phyloP scores from a whole-genome alignment of 2,888 invertebrate genomes.

The Netelia fuscicornis region DNA sequence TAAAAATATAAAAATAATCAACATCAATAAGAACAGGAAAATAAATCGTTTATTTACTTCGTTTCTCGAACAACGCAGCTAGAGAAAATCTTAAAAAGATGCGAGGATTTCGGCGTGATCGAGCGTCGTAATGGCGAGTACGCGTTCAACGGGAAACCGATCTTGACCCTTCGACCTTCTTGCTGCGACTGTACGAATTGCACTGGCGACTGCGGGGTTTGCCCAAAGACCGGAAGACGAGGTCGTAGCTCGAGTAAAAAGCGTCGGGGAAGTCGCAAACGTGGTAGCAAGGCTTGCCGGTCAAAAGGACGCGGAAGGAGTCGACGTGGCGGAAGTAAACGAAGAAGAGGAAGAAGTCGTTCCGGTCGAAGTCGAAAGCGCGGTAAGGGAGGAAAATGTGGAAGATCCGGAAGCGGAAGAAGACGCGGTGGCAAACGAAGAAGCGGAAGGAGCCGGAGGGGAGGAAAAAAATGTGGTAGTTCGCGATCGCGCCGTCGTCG shows the following conservation, averaged over 20 bases:
- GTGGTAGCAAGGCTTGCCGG: constrained; percentile 41
- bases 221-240: constrained; percentile 60
- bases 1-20: not conserved
- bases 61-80: constrained; percentile 61
- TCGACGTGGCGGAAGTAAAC: constrained; percentile 40
- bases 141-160: constrained; percentile 22
- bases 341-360: constrained; percentile 32
- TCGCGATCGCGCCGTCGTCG: constrained; percentile 50
- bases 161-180: constrained; percentile 35
- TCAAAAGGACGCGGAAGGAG: constrained; percentile 32
- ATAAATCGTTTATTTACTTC: not conserved
- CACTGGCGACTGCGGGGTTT: constrained; percentile 72
- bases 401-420: not conserved
- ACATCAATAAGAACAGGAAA: not conserved
- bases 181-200: constrained; percentile 74
- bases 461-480: constrained; percentile 23
- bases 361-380: not conserved
- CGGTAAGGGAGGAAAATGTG: constrained; percentile 20
- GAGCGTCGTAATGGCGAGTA: constrained; percentile 60
- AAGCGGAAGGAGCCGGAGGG: constrained; percentile 15
- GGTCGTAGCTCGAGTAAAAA: constrained; percentile 38
- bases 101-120: constrained; percentile 69
- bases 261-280: constrained; percentile 18
- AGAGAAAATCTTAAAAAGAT: constrained; percentile 66
- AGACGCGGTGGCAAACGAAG: constrained; percentile 5